A percentile compares a stretch with the other conserved stretches of the same genome.
Conservation (phyloP, 2,797 vertebrate genomes). For the Brotogeris chrysoptera region DNA sequence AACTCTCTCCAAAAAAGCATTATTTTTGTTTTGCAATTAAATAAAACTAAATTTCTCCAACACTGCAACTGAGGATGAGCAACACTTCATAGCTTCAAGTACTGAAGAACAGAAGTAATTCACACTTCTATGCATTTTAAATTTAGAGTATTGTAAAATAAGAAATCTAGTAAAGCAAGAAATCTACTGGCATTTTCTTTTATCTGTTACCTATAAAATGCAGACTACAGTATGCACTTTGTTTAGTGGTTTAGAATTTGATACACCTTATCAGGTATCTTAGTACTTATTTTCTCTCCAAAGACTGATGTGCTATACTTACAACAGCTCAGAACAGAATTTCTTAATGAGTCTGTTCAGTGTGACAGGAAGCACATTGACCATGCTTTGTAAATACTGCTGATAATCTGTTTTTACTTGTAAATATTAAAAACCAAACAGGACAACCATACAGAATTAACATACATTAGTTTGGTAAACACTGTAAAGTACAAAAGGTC, state of each 20-base stretch:
- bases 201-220: not conserved
- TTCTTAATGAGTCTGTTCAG: not conserved
- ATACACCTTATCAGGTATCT: not conserved
- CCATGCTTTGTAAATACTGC: not conserved
- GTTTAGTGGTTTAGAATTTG: not conserved
- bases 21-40: not conserved
- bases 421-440: not conserved
- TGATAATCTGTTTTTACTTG: not conserved
- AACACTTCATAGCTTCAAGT: not conserved
- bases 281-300: not conserved
- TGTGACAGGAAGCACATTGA: not conserved
- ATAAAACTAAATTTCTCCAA: not conserved
- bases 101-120: not conserved
- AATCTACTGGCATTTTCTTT: not conserved
- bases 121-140: rapidly evolving
- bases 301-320: not conserved
- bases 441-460: not conserved
- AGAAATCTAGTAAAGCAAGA: not conserved
- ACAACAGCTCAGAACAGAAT: not conserved
- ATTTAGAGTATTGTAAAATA: not conserved
- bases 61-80: not conserved
- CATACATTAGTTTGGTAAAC: not conserved
- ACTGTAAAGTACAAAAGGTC: not conserved
- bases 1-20: not conserved
- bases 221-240: not conserved